These are phyloP conservation scores for Myrmecobius fasciatus DNA, from an alignment of 2,113 vertebrate species.

Conservation along the genomic window DNA sequence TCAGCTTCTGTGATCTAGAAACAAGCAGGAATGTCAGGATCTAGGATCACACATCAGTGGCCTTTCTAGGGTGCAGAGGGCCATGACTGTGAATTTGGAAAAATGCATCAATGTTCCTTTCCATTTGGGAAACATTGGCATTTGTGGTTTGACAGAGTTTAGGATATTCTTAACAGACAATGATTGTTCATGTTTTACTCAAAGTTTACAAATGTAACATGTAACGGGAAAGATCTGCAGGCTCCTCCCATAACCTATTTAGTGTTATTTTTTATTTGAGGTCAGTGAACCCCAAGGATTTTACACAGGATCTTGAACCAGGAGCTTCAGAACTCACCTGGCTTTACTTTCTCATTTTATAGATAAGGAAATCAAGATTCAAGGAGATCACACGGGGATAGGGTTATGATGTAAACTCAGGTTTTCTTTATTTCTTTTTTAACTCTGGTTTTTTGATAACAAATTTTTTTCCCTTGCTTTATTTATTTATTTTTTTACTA, in stretches of 20 bases:
- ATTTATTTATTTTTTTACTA: too few relatives aligned
- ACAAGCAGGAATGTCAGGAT: background rate
- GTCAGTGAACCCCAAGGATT: slow-evolving; percentile 25
- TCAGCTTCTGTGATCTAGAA: background rate
- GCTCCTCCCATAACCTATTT: background rate
- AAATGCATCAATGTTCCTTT: background rate
- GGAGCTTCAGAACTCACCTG: background rate
- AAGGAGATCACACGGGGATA: background rate
- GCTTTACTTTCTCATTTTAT: background rate
- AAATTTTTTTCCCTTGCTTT: too few relatives aligned
- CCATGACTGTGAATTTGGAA: background rate
- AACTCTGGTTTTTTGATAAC: background rate
- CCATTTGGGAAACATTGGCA: background rate
- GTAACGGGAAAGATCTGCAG: background rate
- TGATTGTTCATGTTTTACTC: background rate
- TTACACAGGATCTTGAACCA: background rate
- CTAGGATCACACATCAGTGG: background rate
- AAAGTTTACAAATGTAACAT: background rate
- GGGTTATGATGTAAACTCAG: background rate
- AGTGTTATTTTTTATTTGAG: slow-evolving; percentile 10
- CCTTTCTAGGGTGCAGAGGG: background rate
- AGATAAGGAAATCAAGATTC: background rate
- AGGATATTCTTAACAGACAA: too few relatives aligned
- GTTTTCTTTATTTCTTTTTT: background rate
- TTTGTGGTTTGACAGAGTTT: background rate